Base-by-base conservation (phyloP, 2,888 invertebrate species). In the Neoaliturus tenellus region DNA sequence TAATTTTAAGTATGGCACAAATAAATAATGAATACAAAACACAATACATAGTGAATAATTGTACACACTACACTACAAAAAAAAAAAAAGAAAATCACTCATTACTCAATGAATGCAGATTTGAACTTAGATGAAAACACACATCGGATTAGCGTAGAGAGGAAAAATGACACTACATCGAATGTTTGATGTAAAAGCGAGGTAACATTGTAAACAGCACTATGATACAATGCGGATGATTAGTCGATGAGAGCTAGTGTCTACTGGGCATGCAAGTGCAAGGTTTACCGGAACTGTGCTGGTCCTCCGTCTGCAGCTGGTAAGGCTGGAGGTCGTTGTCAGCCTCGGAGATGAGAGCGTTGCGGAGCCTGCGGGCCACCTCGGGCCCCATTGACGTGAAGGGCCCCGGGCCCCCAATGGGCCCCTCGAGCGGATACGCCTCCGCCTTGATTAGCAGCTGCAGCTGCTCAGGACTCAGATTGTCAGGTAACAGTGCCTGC, bases 281-380 rank as follows among this genome's bases (percentile, higher is more conserved):
- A 62, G 55, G 28, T 69, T 87, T 87, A 87, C 87, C 87, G 80
- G 87, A 87, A 84, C 87, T 87, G 84, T 93, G 93, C 90, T 95
- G 95, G 90, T 95, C 95, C 89, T 95, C 95, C 0, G 95, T 95
- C 90, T 95, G 95, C 88, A 94, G 91, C 88, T 95, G 94, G 90
- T 94, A 93, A 91, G 95, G 95, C 85, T 94, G 96, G 89, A 95
- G 94, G 91, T 95, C 96, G 89, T 96, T 95, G 89, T 96, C 95
- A 88, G 94, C 93, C 91, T 95, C 95, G 85, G 94, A 93, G 85
- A 96, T 93, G 86, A 97, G 91, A 33, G 95, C 95, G 90, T 95
- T 94, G 88, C 93, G 93, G 88, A 94, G 91, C 67, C 93, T 25
- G 17, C 62, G 25, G 25, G 62, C 31, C 5, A 62, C 62, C 28